Percentiles rank a stretch among this genome's conserved stretches.
These are phyloP conservation scores for Etheostoma nigrum DNA, from an alignment of 2,797 vertebrate genomes.

Conservation along the genomic window DNA sequence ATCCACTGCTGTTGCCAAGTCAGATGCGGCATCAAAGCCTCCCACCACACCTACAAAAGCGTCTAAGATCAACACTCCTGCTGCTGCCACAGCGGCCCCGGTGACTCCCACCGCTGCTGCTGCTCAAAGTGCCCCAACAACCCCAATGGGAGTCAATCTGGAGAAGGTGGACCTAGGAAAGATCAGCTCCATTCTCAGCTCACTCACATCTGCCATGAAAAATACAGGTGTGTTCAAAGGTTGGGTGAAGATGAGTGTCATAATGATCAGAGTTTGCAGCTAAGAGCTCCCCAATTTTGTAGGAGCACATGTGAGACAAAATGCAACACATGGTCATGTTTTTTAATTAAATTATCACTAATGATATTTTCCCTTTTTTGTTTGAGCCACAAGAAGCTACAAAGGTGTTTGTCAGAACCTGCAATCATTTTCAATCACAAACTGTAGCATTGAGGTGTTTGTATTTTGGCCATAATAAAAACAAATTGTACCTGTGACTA, in stretches of 20 bases:
- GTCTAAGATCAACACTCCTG: slow-evolving; percentile 54
- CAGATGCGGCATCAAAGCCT: slow-evolving; percentile 58
- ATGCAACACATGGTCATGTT: not conserved
- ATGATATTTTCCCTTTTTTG: slow-evolving; percentile 1
- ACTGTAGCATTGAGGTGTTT: not conserved
- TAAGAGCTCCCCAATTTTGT: not conserved
- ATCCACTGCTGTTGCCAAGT: slow-evolving; percentile 64
- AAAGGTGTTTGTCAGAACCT: not conserved
- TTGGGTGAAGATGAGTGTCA: not conserved
- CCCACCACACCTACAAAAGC: slow-evolving; percentile 67
- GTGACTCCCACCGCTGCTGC: slow-evolving; percentile 59
- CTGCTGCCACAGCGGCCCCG: slow-evolving; percentile 50
- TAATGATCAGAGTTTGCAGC: not conserved
- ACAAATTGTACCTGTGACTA: not conserved
- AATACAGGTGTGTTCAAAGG: slow-evolving; percentile 89
- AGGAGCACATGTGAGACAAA: not conserved
- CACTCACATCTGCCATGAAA: slow-evolving; percentile 96
- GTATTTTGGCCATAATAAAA: not conserved
- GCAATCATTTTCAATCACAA: not conserved
- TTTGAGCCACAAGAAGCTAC: not conserved
- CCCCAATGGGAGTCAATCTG: slow-evolving; percentile 88
- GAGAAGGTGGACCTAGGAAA: slow-evolving; percentile 98
- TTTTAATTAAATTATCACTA: not conserved
- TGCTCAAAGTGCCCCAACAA: slow-evolving; percentile 34
- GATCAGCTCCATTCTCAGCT: slow-evolving; percentile 98